Percentiles rank a stretch among this genome's conserved stretches.
phyloP scores from a whole-genome alignment of 2,113 vertebrate species.

The Elanus axillaris region DNA sequence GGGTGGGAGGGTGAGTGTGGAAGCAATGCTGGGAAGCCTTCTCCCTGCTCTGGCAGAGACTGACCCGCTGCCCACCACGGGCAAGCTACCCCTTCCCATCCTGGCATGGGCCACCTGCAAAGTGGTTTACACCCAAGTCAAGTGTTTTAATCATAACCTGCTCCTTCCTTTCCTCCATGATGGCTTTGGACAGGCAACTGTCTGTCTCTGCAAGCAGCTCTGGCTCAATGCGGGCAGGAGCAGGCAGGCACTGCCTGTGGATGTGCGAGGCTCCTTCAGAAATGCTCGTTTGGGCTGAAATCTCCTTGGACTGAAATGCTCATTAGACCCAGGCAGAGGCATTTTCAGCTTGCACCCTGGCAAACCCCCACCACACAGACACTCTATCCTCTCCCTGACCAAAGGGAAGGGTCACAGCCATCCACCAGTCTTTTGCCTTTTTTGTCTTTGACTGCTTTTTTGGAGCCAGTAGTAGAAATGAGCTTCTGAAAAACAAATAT shows the following conservation, averaged over 20 bases:
- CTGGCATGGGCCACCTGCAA: neutral
- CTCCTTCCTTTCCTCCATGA: neutral
- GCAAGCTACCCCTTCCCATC: neutral
- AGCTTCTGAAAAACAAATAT: neutral
- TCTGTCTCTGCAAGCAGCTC: rapidly evolving
- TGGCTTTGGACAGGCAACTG: neutral
- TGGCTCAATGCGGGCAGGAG: rapidly evolving
- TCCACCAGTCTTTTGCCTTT: neutral
- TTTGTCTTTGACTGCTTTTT: neutral
- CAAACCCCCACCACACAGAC: neutral
- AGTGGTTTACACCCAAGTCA: rapidly evolving
- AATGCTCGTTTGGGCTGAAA: neutral
- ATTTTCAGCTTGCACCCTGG: neutral
- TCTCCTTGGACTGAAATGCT: neutral
- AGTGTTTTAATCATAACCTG: neutral
- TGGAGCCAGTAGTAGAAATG: neutral
- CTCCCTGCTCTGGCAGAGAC: neutral
- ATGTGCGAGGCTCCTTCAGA: neutral
- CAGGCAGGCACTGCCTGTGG: neutral
- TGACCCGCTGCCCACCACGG: rapidly evolving
- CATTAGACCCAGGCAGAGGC: rapidly evolving
- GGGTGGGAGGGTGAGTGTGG: neutral
- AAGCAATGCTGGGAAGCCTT: rapidly evolving
- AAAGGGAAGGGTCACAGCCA: neutral
- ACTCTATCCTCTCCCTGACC: neutral